phyloP scores from a whole-genome alignment of 2,797 vertebrate genomes.

The Fratercula arctica region DNA sequence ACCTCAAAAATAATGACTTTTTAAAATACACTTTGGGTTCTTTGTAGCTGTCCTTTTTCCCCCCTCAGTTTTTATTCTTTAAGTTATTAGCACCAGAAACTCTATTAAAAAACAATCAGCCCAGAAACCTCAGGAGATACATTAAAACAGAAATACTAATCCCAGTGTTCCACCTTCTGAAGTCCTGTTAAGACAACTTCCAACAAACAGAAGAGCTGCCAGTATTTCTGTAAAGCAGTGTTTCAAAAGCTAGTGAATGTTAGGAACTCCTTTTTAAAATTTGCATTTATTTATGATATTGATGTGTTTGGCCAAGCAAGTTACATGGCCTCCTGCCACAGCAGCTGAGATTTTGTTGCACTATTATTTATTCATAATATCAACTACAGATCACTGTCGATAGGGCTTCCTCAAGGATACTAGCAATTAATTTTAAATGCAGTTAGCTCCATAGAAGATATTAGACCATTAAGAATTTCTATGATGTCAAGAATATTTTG shows the following conservation, averaged over 20 bases:
- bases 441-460: neutral
- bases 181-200: neutral
- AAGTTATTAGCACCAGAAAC: neutral
- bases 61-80: neutral
- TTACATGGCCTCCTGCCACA: neutral
- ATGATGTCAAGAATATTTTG: neutral
- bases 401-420: neutral
- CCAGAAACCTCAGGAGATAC: neutral
- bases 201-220: neutral
- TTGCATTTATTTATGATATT: neutral
- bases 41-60: neutral
- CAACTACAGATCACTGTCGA: neutral
- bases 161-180: neutral
- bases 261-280: neutral
- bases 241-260: neutral
- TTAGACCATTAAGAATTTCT: neutral
- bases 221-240: neutral
- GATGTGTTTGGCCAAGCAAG: neutral
- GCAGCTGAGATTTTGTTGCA: neutral
- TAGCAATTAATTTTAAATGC: neutral
- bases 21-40: slow-evolving; percentile 39
- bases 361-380: neutral
- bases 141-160: neutral
- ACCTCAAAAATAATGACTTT: slow-evolving; percentile 64
- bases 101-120: neutral